phyloP scores from a whole-genome alignment of 2,888 invertebrate genomes.

The Tipula lateralis region DNA sequence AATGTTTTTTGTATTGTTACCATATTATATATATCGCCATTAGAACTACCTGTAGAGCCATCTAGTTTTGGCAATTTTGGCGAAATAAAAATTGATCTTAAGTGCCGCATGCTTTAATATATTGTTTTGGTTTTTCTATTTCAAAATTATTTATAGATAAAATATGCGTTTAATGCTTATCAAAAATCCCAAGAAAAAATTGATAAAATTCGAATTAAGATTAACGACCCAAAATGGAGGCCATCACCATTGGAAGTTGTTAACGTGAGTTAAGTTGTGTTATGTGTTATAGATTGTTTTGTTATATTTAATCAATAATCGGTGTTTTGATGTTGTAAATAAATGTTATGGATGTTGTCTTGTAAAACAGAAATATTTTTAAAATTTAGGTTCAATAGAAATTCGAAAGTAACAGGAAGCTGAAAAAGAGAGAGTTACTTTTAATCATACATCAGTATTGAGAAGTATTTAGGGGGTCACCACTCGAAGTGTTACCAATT shows the following conservation, averaged over 20 bases:
- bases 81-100: not conserved
- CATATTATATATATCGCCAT: not conserved
- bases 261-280: slow-evolving; percentile 55
- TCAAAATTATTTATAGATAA: slow-evolving; percentile 54
- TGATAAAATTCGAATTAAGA: slow-evolving; percentile 54
- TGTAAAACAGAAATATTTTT: no score
- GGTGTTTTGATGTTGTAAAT: no score
- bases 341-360: no score
- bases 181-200: slow-evolving; percentile 58
- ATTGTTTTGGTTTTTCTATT: not conserved
- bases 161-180: slow-evolving; percentile 63
- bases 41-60: not conserved
- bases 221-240: slow-evolving; percentile 58
- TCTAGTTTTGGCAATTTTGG: not conserved
- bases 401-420: no score
- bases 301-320: no score
- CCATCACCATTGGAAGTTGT: slow-evolving; percentile 61
- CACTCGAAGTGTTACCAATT: no score
- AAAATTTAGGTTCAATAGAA: no score
- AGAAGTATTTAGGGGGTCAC: no score
- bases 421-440: no score
- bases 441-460: no score
- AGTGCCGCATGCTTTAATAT: not conserved
- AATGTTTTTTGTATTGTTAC: not conserved
- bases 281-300: not conserved